Evolutionary conservation across 1,140 invertebrate species (phyloP), one percentile per base, ranked within the genome.

Genomic region (Plodia interpunctella): DNA sequence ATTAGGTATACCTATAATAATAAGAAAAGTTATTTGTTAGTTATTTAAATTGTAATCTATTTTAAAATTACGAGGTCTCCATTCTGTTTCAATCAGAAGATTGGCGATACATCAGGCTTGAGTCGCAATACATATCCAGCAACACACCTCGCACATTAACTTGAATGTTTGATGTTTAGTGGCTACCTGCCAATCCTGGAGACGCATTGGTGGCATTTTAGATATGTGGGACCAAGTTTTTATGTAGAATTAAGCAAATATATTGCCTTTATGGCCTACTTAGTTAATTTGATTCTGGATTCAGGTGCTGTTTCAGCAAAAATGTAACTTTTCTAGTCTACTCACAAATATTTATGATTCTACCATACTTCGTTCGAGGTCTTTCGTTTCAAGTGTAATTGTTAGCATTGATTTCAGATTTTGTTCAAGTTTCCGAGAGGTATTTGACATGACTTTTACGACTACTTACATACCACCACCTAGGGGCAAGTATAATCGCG

Each of bases 131-230:
- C 57, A 80, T n/a, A n/a, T 79, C 65, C 59, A 65, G 17, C 75
- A 75, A 78, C 67, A 76, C 80, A 66, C 70, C 56, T 80, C 69
- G 15, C 62, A 62, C 68, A 72, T 78, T 69, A 73, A 64, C 38
- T 59, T 82, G 77, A 79, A 82, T 82, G 64, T 74, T 79, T 82
- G 70, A 82, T 82, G 70, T 58, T 49, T 38, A 57, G 49, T 21
- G 15, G 11, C 5, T 2, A 1, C 38, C 38, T 44, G 38, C 38
- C 38, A 44, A 44, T 44, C 38, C 10, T 30, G 6, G 9, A 50
- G 53, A 55, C 52, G 53, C 21, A 55, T 60, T 50, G 21, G 13
- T 15, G 38, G 38, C 13, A 10, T 44, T 15, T 10, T 15, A 44
- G 38, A 44, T 44, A 15, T 44, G 13, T 44, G 38, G 38, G 15